Evolutionary conservation across 2,797 vertebrate genomes (phyloP).

Genomic region (Enteromius trimaculatus): DNA sequence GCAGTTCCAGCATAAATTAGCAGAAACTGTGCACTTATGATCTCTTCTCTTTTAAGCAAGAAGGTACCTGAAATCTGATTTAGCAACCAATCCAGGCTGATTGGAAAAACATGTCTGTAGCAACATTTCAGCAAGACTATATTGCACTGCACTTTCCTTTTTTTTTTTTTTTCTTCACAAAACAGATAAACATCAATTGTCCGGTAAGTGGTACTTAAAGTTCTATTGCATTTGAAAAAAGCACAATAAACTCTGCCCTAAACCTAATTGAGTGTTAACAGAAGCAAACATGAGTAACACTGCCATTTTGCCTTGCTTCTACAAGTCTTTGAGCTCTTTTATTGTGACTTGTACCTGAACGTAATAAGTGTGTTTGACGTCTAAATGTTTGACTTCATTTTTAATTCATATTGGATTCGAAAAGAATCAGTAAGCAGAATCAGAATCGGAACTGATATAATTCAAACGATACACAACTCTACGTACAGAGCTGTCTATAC

Average conservation of each 20-base stretch:
- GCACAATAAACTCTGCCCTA: neutral
- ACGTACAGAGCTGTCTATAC: neutral
- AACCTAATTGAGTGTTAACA: neutral
- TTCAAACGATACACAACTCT: no score
- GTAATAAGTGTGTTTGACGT: no score
- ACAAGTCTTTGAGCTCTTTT: neutral
- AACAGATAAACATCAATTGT: neutral
- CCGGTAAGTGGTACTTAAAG: neutral
- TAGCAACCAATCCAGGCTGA: neutral
- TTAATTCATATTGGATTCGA: no score
- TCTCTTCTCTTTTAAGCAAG: neutral
- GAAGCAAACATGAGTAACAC: neutral
- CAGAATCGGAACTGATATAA: no score
- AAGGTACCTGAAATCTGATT: neutral
- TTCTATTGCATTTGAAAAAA: neutral
- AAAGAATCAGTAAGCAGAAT: no score
- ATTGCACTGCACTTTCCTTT: neutral
- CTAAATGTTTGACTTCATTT: no score
- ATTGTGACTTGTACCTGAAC: neutral
- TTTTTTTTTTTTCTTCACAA: neutral
- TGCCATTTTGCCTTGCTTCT: neutral
- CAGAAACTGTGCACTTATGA: slow-evolving; percentile 37
- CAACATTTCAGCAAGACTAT: neutral
- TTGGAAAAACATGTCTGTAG: neutral
- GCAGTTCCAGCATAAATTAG: slow-evolving; percentile 25